Conservation (phyloP, 2,797 vertebrate species). For the Danio albolineatus region DNA sequence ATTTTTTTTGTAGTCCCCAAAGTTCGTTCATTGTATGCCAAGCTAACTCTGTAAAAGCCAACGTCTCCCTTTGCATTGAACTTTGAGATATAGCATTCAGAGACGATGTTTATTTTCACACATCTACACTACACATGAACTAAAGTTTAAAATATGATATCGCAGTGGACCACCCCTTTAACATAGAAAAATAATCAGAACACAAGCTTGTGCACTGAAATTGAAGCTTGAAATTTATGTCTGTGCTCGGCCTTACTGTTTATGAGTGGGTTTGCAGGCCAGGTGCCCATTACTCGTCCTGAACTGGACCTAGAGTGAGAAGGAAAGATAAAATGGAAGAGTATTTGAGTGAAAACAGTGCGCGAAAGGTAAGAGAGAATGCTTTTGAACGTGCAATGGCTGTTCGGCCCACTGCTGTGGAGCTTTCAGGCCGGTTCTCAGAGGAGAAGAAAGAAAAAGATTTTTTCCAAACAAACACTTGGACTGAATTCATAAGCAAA, state of each 20-base stretch:
- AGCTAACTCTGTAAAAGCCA: too few relatives aligned
- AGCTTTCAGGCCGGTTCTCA: slow-evolving; percentile 48
- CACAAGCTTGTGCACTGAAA: slow-evolving; percentile 1
- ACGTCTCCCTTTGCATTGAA: too few relatives aligned
- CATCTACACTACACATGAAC: too few relatives aligned
- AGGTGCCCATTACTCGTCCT: slow-evolving; percentile 27
- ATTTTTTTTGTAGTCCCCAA: too few relatives aligned
- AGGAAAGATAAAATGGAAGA: slow-evolving; percentile 33
- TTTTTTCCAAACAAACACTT: slow-evolving; percentile 52
- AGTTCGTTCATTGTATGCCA: too few relatives aligned
- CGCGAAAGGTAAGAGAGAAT: slow-evolving; percentile 20
- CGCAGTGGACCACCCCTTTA: too few relatives aligned
- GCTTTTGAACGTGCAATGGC: slow-evolving; percentile 46
- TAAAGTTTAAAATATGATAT: too few relatives aligned
- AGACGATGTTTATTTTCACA: too few relatives aligned
- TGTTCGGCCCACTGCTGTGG: slow-evolving; percentile 45
- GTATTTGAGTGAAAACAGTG: slow-evolving; percentile 11
- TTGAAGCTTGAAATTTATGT: too few relatives aligned
- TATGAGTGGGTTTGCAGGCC: slow-evolving; percentile 20
- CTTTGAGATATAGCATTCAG: too few relatives aligned
- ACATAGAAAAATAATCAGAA: too few relatives aligned
- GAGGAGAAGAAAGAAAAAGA: slow-evolving; percentile 41
- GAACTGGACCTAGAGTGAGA: background rate
- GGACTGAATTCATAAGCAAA: slow-evolving; percentile 59
- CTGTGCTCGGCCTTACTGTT: background rate